phyloP scores from a whole-genome alignment of 2,113 vertebrate genomes.

The human (Homo sapiens) region GRCh38 chr3:125585001-125585500 shows the following conservation, averaged over 20 bases:
- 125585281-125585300: too few relatives aligned
- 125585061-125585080: neutral
- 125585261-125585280: neutral
- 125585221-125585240: neutral
- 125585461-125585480: neutral
- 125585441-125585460: neutral
- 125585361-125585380: too few relatives aligned
- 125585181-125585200: too few relatives aligned
- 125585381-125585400: neutral
- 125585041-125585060: neutral
- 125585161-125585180: neutral
- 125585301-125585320: too few relatives aligned
- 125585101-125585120: neutral
- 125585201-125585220: neutral
- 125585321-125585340: too few relatives aligned
- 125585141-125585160: neutral
- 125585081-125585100: neutral
- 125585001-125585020: neutral
- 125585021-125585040: neutral
- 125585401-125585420: neutral
- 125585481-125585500: slow-evolving; percentile 18
- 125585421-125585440: neutral
- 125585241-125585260: neutral
- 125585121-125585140: neutral
- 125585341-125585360: too few relatives aligned